phyloP scores from a whole-genome alignment of 2,797 vertebrate genomes.

The Poeciliopsis infans region DNA sequence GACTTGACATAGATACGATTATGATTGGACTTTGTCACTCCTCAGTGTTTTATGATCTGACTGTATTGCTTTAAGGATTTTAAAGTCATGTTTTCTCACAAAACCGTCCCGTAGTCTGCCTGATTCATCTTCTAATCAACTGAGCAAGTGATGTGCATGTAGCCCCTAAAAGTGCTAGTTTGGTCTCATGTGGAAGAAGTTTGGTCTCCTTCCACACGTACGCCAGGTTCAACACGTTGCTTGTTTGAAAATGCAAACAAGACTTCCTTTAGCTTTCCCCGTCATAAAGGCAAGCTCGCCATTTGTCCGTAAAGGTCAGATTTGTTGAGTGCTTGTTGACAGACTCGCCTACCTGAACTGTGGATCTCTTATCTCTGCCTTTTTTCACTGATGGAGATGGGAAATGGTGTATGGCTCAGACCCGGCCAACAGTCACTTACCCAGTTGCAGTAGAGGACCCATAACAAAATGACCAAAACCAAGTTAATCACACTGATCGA shows the following conservation, averaged over 20 bases:
- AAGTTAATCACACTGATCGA: too few relatives aligned
- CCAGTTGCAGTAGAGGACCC: too few relatives aligned
- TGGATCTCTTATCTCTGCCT: not conserved
- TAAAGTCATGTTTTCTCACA: not conserved
- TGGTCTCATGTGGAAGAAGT: not conserved
- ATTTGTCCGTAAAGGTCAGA: not conserved
- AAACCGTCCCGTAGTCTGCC: not conserved
- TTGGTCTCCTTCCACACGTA: not conserved
- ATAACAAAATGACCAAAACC: too few relatives aligned
- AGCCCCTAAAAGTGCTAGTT: not conserved
- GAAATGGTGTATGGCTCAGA: too few relatives aligned
- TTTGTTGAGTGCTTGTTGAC: too few relatives aligned
- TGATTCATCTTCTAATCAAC: not conserved
- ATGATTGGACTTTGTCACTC: not conserved
- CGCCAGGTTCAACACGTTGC: not conserved
- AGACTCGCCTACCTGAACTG: not conserved
- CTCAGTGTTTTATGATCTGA: not conserved
- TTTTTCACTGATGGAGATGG: too few relatives aligned
- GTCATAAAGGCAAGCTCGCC: not conserved
- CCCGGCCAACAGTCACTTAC: too few relatives aligned
- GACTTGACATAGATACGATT: not conserved
- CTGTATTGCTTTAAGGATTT: not conserved
- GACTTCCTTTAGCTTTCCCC: not conserved
- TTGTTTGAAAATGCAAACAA: not conserved
- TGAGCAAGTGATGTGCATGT: not conserved